Base-by-base conservation (phyloP, 2,113 vertebrate species). In the Silurus meridionalis region DNA sequence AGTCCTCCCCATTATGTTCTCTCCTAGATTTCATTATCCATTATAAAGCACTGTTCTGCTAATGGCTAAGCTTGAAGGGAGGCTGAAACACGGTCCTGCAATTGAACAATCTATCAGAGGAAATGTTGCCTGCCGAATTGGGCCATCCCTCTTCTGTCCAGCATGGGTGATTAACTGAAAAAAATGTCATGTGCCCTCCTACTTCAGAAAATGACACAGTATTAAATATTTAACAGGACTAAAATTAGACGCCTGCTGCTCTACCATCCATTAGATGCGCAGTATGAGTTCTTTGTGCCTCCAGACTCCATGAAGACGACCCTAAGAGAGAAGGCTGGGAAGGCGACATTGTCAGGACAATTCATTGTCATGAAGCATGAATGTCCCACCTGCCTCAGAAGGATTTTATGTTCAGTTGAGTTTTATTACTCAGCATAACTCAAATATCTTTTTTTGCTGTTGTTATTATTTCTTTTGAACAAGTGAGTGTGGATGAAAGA, bases 201-300 rank as follows among this genome's bases (percentile, higher is more conserved):
- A 71, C 64, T n/a, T 63, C 64, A 85, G 25, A 85, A 85, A 91
- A 89, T 90, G 84, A 93, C 88, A 28, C 71, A 50, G 69, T 87
- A 92, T 91, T 83, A 85, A 88, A 92, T 88, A 88, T 92, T 90
- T 85, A 91, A 72, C 74, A 83, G 67, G 87, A 86, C 74, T 92
- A 88, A 92, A 92, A 91, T 89, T 66, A 87, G 87, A 52, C 58
- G 80, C 74, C 83, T 85, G 77, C 83, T 86, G 78, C 82, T 77
- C 55, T 66, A 37, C 69, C 90, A 82, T 91, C 88, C 86, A 88
- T 85, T 84, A 90, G 81, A 23, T 64, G 55, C 58, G 6, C 61
- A 50, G 71, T 63, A 81, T 37, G 52, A 74, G 37, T 52, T 13
- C 57, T 82, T 8, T 82, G 55, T 67, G 52, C 82, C 64, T 82